phyloP scores from a whole-genome alignment of 1,140 invertebrate species.

The Pinna nobilis region DNA sequence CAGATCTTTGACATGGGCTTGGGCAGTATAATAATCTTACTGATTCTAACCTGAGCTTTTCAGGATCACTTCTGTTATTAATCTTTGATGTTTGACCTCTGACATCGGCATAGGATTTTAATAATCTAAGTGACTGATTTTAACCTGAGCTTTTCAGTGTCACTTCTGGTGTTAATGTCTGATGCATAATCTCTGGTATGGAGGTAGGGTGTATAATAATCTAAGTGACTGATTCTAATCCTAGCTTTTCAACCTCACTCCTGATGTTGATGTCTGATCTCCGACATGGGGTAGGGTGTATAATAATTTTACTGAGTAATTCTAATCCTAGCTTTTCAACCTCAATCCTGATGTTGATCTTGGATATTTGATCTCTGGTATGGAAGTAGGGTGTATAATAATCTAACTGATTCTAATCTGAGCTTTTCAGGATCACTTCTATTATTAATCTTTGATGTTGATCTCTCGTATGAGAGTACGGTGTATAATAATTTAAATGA shows the following conservation, averaged over 20 bases:
- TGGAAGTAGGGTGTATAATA: constrained; percentile 21
- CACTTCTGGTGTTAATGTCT: background rate
- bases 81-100: constrained; percentile 33
- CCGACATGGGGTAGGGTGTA: no score
- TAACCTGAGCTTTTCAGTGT: background rate
- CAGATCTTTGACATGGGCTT: constrained; percentile 29
- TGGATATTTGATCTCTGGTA: constrained; percentile 34
- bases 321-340: no score
- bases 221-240: no score
- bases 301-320: no score
- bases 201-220: background rate
- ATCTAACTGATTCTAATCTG: constrained; percentile 1
- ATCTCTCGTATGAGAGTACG: no score
- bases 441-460: no score
- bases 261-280: constrained; percentile 36
- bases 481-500: no score
- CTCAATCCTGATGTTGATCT: no score
- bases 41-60: constrained; percentile 9
- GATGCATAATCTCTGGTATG: background rate
- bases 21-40: constrained; percentile 22
- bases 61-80: constrained; percentile 32
- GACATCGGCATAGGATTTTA: no score
- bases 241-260: constrained; percentile 31
- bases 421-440: no score
- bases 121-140: no score